phyloP scores from a whole-genome alignment of 2,113 vertebrate genomes.

The Pollimyrus isidori region DNA sequence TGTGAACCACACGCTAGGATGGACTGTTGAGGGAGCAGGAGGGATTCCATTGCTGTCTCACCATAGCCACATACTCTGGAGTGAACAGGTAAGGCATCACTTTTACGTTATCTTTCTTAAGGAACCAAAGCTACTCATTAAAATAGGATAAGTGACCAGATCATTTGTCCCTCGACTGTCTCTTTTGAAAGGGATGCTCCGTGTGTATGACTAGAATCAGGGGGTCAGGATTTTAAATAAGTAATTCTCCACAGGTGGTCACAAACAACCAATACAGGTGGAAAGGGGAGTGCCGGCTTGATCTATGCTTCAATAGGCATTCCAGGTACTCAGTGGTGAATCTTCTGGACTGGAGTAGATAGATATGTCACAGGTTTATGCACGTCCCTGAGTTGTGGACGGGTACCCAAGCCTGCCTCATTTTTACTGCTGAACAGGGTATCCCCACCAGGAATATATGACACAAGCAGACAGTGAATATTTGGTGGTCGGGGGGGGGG shows the following conservation, averaged over 20 bases:
- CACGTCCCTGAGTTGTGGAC: neutral
- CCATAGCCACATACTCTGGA: neutral
- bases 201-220: neutral
- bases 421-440: constrained; percentile 40
- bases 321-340: neutral
- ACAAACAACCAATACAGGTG: neutral
- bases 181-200: neutral
- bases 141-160: neutral
- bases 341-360: neutral
- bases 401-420: neutral
- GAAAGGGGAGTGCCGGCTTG: no score
- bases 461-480: constrained; percentile 45
- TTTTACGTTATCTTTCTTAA: neutral
- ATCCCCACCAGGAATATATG: constrained; percentile 28
- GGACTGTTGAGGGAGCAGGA: neutral
- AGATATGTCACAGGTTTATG: neutral
- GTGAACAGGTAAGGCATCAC: neutral
- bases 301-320: neutral
- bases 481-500: constrained; percentile 27
- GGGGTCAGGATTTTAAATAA: neutral
- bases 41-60: neutral
- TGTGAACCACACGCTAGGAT: neutral
- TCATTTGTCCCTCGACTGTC: neutral
- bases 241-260: neutral
- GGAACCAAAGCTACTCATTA: neutral